phyloP scores from a whole-genome alignment of 2,888 invertebrate species.

The Andrena camellia region DNA sequence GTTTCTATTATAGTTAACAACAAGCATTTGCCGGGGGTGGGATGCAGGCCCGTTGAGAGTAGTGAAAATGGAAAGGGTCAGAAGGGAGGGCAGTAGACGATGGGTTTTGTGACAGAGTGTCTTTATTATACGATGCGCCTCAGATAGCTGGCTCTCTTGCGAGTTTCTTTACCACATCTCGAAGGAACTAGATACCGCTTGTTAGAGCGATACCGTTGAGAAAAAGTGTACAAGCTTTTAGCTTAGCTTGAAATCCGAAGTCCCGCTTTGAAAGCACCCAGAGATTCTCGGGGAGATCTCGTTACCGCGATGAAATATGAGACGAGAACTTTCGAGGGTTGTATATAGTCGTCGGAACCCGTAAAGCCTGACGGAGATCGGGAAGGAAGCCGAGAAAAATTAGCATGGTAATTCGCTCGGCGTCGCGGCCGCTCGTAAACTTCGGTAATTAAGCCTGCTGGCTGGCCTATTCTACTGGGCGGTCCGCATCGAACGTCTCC shows the following conservation, averaged over 20 bases:
- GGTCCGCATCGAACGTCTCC: slow-evolving; percentile 35
- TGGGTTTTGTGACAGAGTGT: too few species aligned
- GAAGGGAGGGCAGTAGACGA: too few species aligned
- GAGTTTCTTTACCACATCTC: background rate
- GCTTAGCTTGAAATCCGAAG: slow-evolving; percentile 28
- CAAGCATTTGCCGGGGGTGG: too few species aligned
- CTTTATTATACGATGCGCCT: too few species aligned
- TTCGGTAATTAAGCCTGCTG: slow-evolving; percentile 80
- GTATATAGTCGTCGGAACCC: slow-evolving; percentile 70
- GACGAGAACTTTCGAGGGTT: slow-evolving; percentile 44
- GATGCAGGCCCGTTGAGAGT: too few species aligned
- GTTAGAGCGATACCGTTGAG: background rate
- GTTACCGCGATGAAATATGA: slow-evolving; percentile 51
- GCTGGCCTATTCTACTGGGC: slow-evolving; percentile 48
- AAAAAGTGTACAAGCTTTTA: slow-evolving; percentile 19
- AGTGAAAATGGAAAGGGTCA: too few species aligned
- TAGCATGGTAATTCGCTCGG: slow-evolving; percentile 81
- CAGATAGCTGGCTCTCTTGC: background rate
- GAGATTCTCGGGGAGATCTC: slow-evolving; percentile 37
- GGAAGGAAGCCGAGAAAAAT: slow-evolving; percentile 74
- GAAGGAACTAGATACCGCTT: background rate
- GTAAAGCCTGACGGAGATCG: slow-evolving; percentile 68
- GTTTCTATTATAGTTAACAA: background rate
- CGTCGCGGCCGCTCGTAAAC: slow-evolving; percentile 78
- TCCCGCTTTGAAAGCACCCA: slow-evolving; percentile 21